A percentile compares a stretch with the other conserved stretches of the same genome.
These are phyloP conservation scores for Drosophila simulans DNA, from an alignment of 1,140 invertebrate species.

Conservation along the genomic window DNA sequence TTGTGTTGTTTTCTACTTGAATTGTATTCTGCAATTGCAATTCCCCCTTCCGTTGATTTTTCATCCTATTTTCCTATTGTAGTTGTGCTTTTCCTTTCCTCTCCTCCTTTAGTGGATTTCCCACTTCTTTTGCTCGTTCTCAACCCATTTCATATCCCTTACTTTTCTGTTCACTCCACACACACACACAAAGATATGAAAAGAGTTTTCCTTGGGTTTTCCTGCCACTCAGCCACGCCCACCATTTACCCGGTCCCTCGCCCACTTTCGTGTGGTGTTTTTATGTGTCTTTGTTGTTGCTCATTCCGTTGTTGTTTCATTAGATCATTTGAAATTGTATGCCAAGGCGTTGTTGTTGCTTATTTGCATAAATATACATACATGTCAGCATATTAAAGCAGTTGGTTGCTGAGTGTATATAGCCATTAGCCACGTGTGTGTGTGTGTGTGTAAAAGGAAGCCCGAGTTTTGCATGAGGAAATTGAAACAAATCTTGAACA, in stretches of 20 bases:
- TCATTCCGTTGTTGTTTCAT: conserved; percentile 58
- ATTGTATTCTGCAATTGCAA: not conserved
- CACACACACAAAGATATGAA: not conserved
- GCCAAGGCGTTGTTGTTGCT: conserved; percentile 56
- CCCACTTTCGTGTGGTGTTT: conserved; percentile 37
- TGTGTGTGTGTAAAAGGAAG: conserved; percentile 2
- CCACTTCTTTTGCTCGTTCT: not conserved
- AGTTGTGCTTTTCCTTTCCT: not conserved
- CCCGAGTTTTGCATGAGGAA: conserved; percentile 50
- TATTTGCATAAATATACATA: conserved; percentile 60
- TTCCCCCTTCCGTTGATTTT: not conserved
- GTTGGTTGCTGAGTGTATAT: conserved; percentile 11
- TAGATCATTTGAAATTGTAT: conserved; percentile 79
- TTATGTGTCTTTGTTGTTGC: conserved; percentile 30
- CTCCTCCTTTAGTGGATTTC: not conserved
- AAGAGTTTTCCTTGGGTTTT: conserved; percentile 31
- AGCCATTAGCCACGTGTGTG: conserved; percentile 5
- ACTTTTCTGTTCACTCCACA: not conserved
- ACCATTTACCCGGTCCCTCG: not conserved
- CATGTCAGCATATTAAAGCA: conserved; percentile 48
- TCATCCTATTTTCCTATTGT: conserved; percentile 1
- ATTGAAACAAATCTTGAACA: conserved; percentile 64
- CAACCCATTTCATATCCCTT: not conserved
- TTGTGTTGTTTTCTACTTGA: not conserved
- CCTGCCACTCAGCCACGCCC: conserved; percentile 23